Evolutionary conservation across 2,888 invertebrate species (phyloP).

Genomic region (Rhamnusium bicolor): DNA sequence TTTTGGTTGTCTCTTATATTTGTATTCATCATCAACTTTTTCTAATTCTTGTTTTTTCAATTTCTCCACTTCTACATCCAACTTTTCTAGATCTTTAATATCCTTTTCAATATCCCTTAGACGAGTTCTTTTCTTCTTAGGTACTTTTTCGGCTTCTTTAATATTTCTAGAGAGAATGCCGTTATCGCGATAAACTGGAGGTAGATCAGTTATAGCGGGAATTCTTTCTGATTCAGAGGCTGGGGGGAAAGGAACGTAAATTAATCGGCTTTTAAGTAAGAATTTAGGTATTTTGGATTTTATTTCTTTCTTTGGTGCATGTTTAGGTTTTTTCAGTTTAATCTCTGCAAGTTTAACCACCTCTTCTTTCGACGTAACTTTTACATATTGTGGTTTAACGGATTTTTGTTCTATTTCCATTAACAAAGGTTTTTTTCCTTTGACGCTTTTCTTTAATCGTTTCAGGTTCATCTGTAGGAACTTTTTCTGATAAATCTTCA

Average conservation of each 20-base stretch:
- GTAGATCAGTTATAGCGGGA: constrained; percentile 66
- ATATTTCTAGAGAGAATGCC: constrained; percentile 72
- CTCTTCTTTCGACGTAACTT: constrained; percentile 63
- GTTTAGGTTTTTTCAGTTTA: constrained; percentile 69
- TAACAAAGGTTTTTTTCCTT: constrained; percentile 48
- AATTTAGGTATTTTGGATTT: constrained; percentile 69
- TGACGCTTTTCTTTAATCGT: constrained; percentile 28
- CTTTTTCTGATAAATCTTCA: constrained; percentile 9
- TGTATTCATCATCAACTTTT: constrained; percentile 68
- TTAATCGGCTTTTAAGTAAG: constrained; percentile 71
- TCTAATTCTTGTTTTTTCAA: constrained; percentile 67
- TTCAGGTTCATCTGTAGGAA: constrained; percentile 59
- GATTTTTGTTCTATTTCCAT: constrained; percentile 50
- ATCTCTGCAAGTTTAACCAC: constrained; percentile 74
- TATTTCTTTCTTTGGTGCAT: constrained; percentile 64
- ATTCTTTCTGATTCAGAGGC: constrained; percentile 62
- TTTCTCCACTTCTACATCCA: constrained; percentile 69
- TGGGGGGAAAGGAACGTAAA: constrained; percentile 70
- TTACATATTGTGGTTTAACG: constrained; percentile 65
- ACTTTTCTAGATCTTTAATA: constrained; percentile 69
- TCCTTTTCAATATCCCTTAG: constrained; percentile 68
- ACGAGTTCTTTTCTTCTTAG: constrained; percentile 69
- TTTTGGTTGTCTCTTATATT: constrained; percentile 61
- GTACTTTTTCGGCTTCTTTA: constrained; percentile 71
- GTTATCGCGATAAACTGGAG: constrained; percentile 69